Evolutionary conservation across 1,140 invertebrate species (phyloP), one percentile per base, ranked within the genome.

Genomic region (Globodera rostochiensis): DNA sequence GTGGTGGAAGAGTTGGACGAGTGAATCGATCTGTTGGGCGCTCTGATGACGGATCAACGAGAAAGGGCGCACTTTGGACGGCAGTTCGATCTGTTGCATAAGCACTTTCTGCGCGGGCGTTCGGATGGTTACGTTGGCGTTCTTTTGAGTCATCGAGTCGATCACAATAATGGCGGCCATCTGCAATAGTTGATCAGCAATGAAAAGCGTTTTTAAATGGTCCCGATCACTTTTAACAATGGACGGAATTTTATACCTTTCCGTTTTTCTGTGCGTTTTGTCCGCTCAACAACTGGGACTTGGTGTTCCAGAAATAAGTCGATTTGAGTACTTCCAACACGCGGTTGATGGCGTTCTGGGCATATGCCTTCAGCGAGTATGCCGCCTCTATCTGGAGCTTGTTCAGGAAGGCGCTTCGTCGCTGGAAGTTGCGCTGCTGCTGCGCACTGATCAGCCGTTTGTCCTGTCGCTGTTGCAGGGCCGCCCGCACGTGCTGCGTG

Each of bases 61-160:
- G 76, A 78, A 73, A 25, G 79, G 79, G 45, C 74, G 74, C 46
- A 66, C 71, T 50, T 80, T 70, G 46, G 36, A 57, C 49, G 79
- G 79, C 75, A 80, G 21, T 66, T 80, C 79, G 69, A 80, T 80
- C 47, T 73, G 75, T 15, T 80, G 77, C 36, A 80, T 49, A 21
- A 21, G 45, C 46, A 80, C 15, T 21, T 50, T 47, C 53, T 84
- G 49, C 46, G 66, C 57, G 21, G 86, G 79, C 45, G 86, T 86
- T 50, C 82, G 70, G 21, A 87, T 50, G 49, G 86, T 82, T 15
- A 87, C 15, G 79, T 88, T 87, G 71, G 75, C 84, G 47, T 81
- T 57, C 53, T 70, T 69, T 36, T 77, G 83, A 73, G 76, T 82
- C 9, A 83, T 49, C 60, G 86, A 87, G 36, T 87, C 87, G 57